A percentile compares a stretch with the other conserved stretches of the same genome.
phyloP scores from a whole-genome alignment of 2,113 vertebrate genomes.

The Pipra filicauda region DNA sequence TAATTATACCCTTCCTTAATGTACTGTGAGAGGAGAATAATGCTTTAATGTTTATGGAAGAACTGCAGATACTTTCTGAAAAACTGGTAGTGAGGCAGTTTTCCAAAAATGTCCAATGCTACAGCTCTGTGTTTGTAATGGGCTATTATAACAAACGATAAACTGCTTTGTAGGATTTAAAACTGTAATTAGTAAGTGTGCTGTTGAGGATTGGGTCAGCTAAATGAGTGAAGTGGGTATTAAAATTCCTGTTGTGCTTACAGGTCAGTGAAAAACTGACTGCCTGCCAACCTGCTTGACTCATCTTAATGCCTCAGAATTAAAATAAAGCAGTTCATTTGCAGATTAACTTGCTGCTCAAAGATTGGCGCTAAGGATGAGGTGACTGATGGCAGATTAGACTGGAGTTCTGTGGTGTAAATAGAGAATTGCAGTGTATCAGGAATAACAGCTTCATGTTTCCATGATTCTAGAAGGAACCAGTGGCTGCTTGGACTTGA shows the following conservation, averaged over 20 bases:
- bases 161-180: slow-evolving; percentile 34
- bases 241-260: slow-evolving; percentile 50
- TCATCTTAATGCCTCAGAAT: neutral
- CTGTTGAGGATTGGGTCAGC: slow-evolving; percentile 15
- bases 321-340: slow-evolving; percentile 17
- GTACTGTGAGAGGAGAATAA: neutral
- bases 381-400: neutral
- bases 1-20: slow-evolving; percentile 3
- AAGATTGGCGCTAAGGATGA: neutral
- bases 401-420: neutral
- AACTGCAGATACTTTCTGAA: slow-evolving; percentile 2
- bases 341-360: neutral
- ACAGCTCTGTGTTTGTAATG: neutral
- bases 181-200: neutral
- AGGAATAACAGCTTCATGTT: neutral
- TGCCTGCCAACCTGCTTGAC: slow-evolving; percentile 40
- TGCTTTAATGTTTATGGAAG: neutral
- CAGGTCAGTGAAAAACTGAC: neutral
- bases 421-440: neutral
- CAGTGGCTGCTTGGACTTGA: neutral
- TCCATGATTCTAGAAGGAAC: neutral
- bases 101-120: neutral
- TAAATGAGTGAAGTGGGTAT: slow-evolving; percentile 17
- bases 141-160: slow-evolving; percentile 12
- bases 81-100: neutral